Percentiles rank a stretch among this genome's conserved stretches.
Conservation (phyloP, 2,113 vertebrate genomes). For the Limnothrissa miodon region DNA sequence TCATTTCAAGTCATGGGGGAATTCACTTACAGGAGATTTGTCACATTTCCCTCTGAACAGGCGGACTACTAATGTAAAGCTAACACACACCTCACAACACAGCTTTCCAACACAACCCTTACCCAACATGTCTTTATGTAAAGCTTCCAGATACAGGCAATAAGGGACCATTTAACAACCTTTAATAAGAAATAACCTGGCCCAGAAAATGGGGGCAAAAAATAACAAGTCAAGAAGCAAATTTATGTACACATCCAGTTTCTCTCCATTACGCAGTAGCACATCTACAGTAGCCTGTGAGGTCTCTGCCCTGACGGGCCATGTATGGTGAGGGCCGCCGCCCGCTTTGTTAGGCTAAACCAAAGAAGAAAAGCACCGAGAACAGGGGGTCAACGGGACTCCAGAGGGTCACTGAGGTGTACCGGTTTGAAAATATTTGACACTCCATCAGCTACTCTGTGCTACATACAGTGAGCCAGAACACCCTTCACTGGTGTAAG, state of each 20-base stretch:
- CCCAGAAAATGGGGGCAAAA: not conserved
- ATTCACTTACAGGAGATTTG: slow-evolving; percentile 37
- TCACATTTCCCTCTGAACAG: slow-evolving; percentile 41
- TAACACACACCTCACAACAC: slow-evolving; percentile 51
- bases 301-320: not conserved
- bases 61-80: slow-evolving; percentile 44
- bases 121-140: slow-evolving; percentile 43
- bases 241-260: slow-evolving; percentile 31
- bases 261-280: slow-evolving; percentile 8
- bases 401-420: slow-evolving; percentile 14
- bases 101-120: slow-evolving; percentile 40
- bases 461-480: not conserved
- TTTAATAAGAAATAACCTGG: slow-evolving; percentile 6
- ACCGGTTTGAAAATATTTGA: slow-evolving; percentile 9
- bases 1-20: slow-evolving; percentile 24
- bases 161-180: slow-evolving; percentile 28
- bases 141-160: slow-evolving; percentile 46
- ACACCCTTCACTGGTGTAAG: not conserved
- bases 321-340: not conserved
- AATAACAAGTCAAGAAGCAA: slow-evolving; percentile 25
- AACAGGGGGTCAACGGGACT: not conserved
- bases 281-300: not conserved
- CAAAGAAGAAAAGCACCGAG: slow-evolving; percentile 4
- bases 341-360: slow-evolving; percentile 1
- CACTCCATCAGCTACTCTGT: slow-evolving; percentile 12